Conservation (phyloP, 2,113 vertebrate species). For the Cynoglossus semilaevis region DNA sequence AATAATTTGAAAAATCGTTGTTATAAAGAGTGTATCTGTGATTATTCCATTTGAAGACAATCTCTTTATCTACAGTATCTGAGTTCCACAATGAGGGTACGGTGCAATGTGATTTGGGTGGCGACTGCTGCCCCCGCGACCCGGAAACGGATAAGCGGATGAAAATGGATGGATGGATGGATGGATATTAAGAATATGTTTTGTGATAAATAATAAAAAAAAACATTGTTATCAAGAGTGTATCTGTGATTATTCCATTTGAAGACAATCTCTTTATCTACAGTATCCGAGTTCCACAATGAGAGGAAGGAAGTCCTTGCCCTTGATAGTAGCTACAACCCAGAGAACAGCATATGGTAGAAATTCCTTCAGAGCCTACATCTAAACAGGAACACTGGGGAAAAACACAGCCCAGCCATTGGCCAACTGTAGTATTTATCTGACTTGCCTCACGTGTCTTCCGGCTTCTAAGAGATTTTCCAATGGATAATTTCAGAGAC, state of each 20-base stretch:
- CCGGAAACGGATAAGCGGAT: too few species aligned
- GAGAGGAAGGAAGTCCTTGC: slow-evolving; percentile 5
- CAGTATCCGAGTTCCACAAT: not conserved
- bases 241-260: not conserved
- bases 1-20: too few species aligned
- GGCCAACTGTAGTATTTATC: slow-evolving; percentile 2
- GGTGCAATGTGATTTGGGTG: too few species aligned
- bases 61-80: not conserved
- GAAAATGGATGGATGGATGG: too few species aligned
- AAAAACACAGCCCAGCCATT: not conserved
- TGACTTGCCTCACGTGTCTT: slow-evolving; percentile 10
- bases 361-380: slow-evolving; percentile 11
- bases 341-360: not conserved
- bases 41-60: not conserved
- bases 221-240: too few species aligned
- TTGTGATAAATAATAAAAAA: too few species aligned
- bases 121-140: too few species aligned
- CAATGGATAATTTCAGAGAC: slow-evolving; percentile 18
- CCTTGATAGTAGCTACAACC: not conserved
- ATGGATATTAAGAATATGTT: too few species aligned
- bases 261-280: not conserved
- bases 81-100: not conserved
- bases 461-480: slow-evolving; percentile 9
- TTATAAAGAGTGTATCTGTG: too few species aligned
- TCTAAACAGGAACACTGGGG: not conserved